These are phyloP conservation scores for Phyllotis vaccarum DNA, from an alignment of 2,797 vertebrate species.

Conservation along the genomic window DNA sequence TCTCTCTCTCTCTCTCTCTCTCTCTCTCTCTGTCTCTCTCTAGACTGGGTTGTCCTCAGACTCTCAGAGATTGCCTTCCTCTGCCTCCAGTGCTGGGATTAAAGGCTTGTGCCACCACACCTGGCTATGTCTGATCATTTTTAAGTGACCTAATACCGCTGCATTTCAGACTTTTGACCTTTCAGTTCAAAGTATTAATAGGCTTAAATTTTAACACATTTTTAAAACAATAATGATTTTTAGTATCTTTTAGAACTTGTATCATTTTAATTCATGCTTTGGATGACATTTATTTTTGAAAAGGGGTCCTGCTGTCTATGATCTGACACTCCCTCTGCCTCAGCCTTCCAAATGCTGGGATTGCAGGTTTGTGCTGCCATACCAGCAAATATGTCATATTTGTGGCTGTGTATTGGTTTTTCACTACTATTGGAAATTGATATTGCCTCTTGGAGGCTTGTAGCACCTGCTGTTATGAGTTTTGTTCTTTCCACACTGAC, in stretches of 20 bases:
- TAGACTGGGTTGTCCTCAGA: background rate
- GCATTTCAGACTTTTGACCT: slow-evolving; percentile 42
- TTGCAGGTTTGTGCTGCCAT: background rate
- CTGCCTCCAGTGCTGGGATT: background rate
- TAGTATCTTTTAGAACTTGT: slow-evolving; percentile 20
- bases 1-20: no score
- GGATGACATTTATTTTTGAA: background rate
- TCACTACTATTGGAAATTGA: background rate
- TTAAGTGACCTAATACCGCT: slow-evolving; percentile 38
- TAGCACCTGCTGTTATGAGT: slow-evolving; percentile 28
- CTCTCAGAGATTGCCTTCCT: background rate
- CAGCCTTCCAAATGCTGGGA: background rate
- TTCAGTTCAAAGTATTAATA: slow-evolving; percentile 36
- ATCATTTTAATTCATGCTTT: slow-evolving; percentile 60
- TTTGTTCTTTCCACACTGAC: slow-evolving; percentile 13
- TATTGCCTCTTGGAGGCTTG: slow-evolving; percentile 36
- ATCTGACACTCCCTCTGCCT: background rate
- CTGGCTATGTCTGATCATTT: background rate
- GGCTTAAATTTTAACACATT: slow-evolving; percentile 27
- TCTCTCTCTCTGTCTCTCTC: no score
- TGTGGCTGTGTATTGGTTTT: background rate
- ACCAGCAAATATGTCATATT: background rate
- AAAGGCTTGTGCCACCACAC: background rate
- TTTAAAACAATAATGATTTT: slow-evolving; percentile 35
- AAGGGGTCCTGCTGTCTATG: background rate